Conservation (phyloP, 37 sponge, comb jelly and placozoan genomes). For the Halichondria panicea region DNA sequence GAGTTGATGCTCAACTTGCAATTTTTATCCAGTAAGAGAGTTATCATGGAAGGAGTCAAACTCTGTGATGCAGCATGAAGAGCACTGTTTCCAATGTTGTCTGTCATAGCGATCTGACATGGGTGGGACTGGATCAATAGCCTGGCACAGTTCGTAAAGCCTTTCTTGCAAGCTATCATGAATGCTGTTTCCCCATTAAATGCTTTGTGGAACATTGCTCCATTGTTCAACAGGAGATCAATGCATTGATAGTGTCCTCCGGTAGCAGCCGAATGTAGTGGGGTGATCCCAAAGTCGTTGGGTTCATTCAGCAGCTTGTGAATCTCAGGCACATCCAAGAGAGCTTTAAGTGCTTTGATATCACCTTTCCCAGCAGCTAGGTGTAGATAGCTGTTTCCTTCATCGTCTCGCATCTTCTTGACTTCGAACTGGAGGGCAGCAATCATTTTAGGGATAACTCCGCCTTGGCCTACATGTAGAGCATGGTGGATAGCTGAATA, state of each 20-base stretch:
- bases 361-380: conserved; percentile 61
- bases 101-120: conserved; percentile 56
- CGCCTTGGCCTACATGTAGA: conserved; percentile 6
- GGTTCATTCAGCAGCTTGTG: conserved; percentile 62
- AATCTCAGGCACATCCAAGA: conserved; percentile 24
- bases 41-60: conserved; percentile 45
- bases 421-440: background rate
- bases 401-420: conserved; percentile 21
- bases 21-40: conserved; percentile 49
- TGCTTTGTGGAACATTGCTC: conserved; percentile 75
- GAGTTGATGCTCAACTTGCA: conserved; percentile 60
- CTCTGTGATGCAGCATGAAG: conserved; percentile 70
- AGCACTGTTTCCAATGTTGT: conserved; percentile 64
- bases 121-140: conserved; percentile 52
- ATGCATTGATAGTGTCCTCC: conserved; percentile 58
- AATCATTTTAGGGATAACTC: conserved; percentile 10
- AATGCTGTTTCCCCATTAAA: conserved; percentile 65
- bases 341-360: conserved; percentile 16
- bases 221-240: conserved; percentile 68
- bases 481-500: conserved; percentile 54
- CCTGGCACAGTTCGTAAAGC: conserved; percentile 42
- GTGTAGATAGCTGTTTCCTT: conserved; percentile 69
- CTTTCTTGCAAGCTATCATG: conserved; percentile 42
- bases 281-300: conserved; percentile 56
- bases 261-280: conserved; percentile 76